Evolutionary conservation across 2,113 vertebrate genomes (phyloP).

Genomic region (Halcyon malimbica): DNA sequence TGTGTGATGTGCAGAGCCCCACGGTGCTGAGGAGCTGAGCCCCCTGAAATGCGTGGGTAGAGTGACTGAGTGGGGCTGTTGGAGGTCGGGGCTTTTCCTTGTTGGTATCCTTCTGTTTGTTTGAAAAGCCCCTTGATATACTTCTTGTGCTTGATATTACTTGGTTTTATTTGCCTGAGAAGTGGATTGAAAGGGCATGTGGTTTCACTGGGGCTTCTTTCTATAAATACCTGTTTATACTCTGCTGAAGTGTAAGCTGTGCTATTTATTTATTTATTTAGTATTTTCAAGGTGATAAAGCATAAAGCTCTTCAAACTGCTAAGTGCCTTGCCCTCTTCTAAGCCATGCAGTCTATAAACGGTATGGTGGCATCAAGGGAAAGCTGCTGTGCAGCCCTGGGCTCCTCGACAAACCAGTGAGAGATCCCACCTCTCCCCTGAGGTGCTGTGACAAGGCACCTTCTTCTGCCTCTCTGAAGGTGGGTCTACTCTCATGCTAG

Average conservation of each 20-base stretch:
- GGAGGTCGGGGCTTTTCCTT: background rate
- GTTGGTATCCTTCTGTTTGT: background rate
- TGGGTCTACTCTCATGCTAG: accelerated
- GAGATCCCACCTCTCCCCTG: background rate
- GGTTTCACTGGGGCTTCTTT: slow-evolving; percentile 35
- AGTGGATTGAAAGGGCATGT: slow-evolving; percentile 37
- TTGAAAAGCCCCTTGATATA: slow-evolving; percentile 19
- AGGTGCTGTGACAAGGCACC: background rate
- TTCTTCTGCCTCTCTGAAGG: background rate
- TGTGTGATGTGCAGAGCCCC: background rate
- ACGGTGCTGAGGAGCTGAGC: background rate
- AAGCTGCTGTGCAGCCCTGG: background rate
- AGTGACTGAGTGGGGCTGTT: accelerated
- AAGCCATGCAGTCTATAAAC: background rate
- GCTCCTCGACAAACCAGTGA: background rate
- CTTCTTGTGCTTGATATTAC: background rate
- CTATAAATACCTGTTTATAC: slow-evolving; percentile 36
- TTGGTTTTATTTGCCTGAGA: slow-evolving; percentile 35
- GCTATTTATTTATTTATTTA: slow-evolving; percentile 42
- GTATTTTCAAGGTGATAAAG: slow-evolving; percentile 22
- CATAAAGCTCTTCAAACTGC: background rate
- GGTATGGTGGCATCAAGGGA: background rate
- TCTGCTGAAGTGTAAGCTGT: background rate
- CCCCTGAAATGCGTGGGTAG: accelerated
- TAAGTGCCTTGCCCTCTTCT: background rate